Percentiles rank a stretch among this genome's conserved stretches.
These are phyloP conservation scores for Lophotriccus pileatus DNA, from an alignment of 2,797 vertebrate species.

Conservation along the genomic window DNA sequence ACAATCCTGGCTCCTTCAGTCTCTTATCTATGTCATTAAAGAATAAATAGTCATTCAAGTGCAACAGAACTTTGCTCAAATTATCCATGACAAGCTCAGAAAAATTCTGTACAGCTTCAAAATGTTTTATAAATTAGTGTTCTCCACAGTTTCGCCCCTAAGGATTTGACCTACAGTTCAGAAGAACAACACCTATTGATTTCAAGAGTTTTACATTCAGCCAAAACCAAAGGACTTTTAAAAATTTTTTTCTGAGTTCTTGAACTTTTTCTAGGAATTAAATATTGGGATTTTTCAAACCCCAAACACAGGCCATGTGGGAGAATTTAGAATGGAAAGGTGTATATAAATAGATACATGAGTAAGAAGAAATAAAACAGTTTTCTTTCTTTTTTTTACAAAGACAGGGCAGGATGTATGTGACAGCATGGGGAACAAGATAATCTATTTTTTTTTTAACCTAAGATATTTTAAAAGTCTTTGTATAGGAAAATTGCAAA, in stretches of 20 bases:
- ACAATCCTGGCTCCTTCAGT: background rate
- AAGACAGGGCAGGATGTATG: rapidly evolving
- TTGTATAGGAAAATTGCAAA: background rate
- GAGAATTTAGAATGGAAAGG: background rate
- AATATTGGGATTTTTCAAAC: background rate
- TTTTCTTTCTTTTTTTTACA: background rate
- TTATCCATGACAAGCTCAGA: background rate
- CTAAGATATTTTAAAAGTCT: background rate
- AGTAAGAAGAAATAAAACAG: background rate
- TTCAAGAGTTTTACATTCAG: background rate
- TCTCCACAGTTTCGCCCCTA: background rate
- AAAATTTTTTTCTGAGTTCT: rapidly evolving
- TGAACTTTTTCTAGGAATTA: background rate
- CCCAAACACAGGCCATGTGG: background rate
- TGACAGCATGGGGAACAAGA: background rate
- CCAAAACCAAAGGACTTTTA: background rate
- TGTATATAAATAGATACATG: background rate
- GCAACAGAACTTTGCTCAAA: background rate
- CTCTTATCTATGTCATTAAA: background rate
- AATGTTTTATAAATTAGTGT: background rate
- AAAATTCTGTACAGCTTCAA: background rate
- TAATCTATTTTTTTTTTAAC: background rate
- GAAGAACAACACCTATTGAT: background rate
- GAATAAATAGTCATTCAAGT: background rate
- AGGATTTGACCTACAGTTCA: background rate